phyloP scores from a whole-genome alignment of 2,797 vertebrate species.

The Fistularia commersonii region DNA sequence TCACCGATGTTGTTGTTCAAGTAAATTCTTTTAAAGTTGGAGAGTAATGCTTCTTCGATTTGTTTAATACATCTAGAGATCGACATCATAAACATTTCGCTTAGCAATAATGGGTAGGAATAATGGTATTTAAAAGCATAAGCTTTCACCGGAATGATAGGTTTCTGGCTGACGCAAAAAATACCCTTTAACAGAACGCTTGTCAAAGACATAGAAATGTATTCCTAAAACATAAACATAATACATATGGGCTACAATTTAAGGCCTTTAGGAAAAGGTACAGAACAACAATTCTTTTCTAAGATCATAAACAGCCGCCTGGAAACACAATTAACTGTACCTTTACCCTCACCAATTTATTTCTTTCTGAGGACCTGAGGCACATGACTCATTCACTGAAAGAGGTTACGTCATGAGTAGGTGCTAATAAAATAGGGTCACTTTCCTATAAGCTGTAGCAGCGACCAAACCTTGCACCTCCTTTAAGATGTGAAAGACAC shows the following conservation, averaged over 20 bases:
- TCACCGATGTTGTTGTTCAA: not conserved
- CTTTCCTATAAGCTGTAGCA: conserved; percentile 32
- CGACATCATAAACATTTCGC: too few relatives aligned
- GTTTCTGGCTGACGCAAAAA: not conserved
- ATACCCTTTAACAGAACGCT: not conserved
- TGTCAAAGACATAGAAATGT: not conserved
- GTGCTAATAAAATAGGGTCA: conserved; percentile 45
- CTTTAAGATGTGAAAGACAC: conserved; percentile 33
- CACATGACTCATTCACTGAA: conserved; percentile 57
- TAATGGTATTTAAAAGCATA: too few relatives aligned
- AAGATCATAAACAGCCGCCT: conserved; percentile 43
- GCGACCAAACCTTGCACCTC: conserved; percentile 41
- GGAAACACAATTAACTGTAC: conserved; percentile 57
- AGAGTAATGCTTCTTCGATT: too few relatives aligned
- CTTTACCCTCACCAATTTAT: conserved; percentile 36
- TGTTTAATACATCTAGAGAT: too few relatives aligned
- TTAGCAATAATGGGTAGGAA: too few relatives aligned
- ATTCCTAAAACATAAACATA: not conserved
- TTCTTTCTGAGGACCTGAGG: conserved; percentile 46
- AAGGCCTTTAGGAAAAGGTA: not conserved
- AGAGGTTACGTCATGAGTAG: conserved; percentile 59
- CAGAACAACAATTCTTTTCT: conserved; percentile 17
- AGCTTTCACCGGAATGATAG: too few relatives aligned
- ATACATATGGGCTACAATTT: too few relatives aligned
- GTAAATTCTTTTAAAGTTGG: too few relatives aligned